These are phyloP conservation scores for Heterohyrax brucei DNA, from an alignment of 2,797 vertebrate species.

Conservation along the genomic window DNA sequence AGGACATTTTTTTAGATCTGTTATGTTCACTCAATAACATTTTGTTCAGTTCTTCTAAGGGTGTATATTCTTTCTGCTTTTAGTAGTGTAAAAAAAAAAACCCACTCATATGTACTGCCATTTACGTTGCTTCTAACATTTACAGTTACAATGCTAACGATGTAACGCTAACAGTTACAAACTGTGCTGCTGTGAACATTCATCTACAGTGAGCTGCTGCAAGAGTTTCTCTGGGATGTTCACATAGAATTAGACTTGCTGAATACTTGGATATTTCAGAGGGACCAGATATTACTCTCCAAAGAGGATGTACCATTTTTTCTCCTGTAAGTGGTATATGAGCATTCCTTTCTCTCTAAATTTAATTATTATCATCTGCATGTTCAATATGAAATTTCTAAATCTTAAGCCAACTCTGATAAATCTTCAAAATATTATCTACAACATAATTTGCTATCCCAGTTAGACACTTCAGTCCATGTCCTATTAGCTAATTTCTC, in stretches of 20 bases:
- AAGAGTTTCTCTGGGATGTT: not conserved
- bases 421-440: not conserved
- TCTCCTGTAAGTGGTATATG: not conserved
- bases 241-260: not conserved
- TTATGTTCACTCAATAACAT: not conserved
- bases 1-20: not conserved
- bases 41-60: not conserved
- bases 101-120: not conserved
- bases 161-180: not conserved
- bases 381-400: not conserved
- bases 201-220: not conserved
- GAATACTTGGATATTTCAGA: not conserved
- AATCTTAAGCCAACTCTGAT: not conserved
- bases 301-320: not conserved
- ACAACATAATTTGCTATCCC: not conserved
- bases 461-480: not conserved
- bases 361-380: not conserved
- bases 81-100: not conserved
- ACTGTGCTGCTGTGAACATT: not conserved
- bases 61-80: not conserved
- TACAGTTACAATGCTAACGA: no score
- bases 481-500: not conserved
- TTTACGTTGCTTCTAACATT: not conserved
- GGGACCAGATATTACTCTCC: not conserved
- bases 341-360: not conserved